Percentiles rank a stretch among this genome's conserved stretches.
Conservation (phyloP, 2,888 invertebrate species). For the Tolmerus cingulatus region DNA sequence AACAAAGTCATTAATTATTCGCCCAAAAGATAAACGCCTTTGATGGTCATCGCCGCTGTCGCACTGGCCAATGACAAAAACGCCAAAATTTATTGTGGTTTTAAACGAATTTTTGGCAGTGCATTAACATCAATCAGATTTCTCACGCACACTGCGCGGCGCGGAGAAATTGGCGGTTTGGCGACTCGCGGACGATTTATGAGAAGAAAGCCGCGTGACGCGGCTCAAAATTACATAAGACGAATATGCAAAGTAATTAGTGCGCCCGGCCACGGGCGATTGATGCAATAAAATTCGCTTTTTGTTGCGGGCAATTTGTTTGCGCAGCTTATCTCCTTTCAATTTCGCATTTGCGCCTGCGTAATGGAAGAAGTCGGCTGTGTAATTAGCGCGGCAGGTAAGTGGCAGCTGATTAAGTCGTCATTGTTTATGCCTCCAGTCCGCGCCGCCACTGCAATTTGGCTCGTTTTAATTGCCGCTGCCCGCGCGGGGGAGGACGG, state of each 20-base stretch:
- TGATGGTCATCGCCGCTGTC: neutral
- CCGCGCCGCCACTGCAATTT: neutral
- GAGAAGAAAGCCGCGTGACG: neutral
- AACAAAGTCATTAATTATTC: slow-evolving; percentile 29
- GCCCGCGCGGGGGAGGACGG: neutral
- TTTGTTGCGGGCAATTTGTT: slow-evolving; percentile 11
- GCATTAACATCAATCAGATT: slow-evolving; percentile 27
- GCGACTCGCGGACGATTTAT: neutral
- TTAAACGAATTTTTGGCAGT: slow-evolving; percentile 4
- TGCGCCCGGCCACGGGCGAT: neutral
- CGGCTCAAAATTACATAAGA: neutral
- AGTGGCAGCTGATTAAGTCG: slow-evolving; percentile 5
- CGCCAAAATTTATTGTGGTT: neutral
- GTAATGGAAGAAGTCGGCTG: neutral
- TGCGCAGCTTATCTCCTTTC: slow-evolving; percentile 11
- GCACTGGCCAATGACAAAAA: neutral
- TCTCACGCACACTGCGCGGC: neutral
- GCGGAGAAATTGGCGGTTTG: neutral
- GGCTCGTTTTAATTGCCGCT: neutral
- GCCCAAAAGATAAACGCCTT: neutral
- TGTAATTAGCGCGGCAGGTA: neutral
- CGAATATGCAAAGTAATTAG: slow-evolving; percentile 17
- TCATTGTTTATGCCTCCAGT: neutral
- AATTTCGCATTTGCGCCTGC: neutral
- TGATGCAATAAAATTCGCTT: slow-evolving; percentile 27